Conservation (phyloP, 2,797 vertebrate genomes). For the Sebastolobus altivelis region DNA sequence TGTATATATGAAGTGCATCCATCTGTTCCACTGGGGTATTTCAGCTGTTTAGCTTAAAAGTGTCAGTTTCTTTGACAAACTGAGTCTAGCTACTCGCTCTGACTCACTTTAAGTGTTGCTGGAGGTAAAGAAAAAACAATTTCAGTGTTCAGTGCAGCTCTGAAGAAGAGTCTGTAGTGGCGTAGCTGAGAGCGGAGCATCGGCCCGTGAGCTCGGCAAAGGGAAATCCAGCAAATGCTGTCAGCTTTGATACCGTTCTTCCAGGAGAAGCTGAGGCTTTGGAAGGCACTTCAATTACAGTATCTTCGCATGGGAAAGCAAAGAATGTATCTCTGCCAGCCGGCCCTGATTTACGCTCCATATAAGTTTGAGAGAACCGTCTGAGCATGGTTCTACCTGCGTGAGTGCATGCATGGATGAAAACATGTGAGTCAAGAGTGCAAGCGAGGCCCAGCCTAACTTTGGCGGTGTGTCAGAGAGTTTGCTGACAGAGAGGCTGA, state of each 20-base stretch:
- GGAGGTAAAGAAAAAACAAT: conserved; percentile 10
- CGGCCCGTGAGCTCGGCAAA: conserved; percentile 21
- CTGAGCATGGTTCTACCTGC: conserved; percentile 19
- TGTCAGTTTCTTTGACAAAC: conserved; percentile 11
- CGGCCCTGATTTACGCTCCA: conserved; percentile 15
- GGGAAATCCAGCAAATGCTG: conserved; percentile 47
- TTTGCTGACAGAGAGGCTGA: conserved; percentile 26
- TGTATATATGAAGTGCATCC: neutral
- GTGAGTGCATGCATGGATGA: conserved; percentile 23
- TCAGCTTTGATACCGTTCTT: conserved; percentile 70
- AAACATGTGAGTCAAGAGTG: conserved; percentile 15
- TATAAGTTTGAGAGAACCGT: conserved; percentile 24
- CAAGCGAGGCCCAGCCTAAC: neutral
- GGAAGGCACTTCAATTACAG: conserved; percentile 72
- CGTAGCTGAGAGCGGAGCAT: conserved; percentile 2
- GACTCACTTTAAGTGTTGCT: conserved; percentile 19
- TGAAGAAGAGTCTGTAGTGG: neutral
- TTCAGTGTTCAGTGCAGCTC: conserved; percentile 11
- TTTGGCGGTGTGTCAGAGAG: conserved; percentile 1
- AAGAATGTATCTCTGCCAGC: conserved; percentile 52
- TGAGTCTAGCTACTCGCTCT: neutral
- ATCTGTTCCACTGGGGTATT: neutral
- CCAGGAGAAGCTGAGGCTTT: conserved; percentile 53
- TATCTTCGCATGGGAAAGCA: conserved; percentile 46
- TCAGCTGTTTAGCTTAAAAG: conserved; percentile 3